Base-by-base conservation (phyloP, 2,113 vertebrate species). In the Neolamprologus sp. region DNA sequence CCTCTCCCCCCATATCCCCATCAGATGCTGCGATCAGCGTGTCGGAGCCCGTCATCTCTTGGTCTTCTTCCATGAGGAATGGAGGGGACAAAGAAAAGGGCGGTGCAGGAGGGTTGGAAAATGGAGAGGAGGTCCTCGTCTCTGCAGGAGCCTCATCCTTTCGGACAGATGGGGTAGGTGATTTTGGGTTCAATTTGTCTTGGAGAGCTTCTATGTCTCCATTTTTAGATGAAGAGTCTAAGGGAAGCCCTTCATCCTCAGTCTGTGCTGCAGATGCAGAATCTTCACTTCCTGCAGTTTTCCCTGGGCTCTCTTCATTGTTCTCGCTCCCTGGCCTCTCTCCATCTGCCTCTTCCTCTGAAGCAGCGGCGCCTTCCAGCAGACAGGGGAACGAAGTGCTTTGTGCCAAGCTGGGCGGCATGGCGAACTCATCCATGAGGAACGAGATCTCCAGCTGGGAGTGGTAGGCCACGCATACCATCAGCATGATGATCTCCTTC, bases 391-490 rank as follows among this genome's bases (percentile, higher is more conserved):
- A 98, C 8, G 98, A 98, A 58, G 95, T 81, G 82, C 96, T 98
- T 86, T 97, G 97, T 10, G 95, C 90, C 63, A 98, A 89, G 35
- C 96, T 97, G 51, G 99, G 99, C 1, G 98, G 99, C 99, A 99
- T 99, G 55, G 99, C 98, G 86, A 99, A 99, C 87, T 99, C 99
- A 71, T 99, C 99, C 99, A 99, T 99, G 83, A 99, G 98, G 91
- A 99, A 99, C n/a, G 98, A 99, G 86, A 99, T 99, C 95, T 99
- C 99, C 63, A 99, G 96, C 92, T 99, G 98, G 23, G 98, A 99
- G 96, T 99, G 99, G 93, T 99, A 99, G 75, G 98, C 99, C 80
- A 99, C 98, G 63, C 97, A 99, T 92, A 98, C 92, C 98, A 99
- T 99, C 89, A 99, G 97, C 91, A 98, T 97, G 2, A 99, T 96